A percentile compares a stretch with the other conserved stretches of the same genome.
Conservation (phyloP, 2,797 vertebrate genomes). For the Tiaroga cobitis region DNA sequence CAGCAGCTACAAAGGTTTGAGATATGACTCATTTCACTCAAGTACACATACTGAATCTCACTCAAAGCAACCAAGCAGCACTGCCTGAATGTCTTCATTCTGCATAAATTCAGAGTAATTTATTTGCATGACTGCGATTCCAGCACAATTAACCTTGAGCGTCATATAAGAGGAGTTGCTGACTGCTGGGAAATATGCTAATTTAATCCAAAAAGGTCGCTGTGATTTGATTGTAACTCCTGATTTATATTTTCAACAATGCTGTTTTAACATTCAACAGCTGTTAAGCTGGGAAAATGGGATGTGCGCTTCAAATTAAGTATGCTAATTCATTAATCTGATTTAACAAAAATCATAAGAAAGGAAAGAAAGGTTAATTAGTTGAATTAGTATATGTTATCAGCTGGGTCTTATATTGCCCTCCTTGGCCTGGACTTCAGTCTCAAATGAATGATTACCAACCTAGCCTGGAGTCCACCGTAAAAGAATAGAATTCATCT, state of each 20-base stretch:
- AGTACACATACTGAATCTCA: neutral
- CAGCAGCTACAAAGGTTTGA: conserved; percentile 72
- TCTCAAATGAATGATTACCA: conserved; percentile 21
- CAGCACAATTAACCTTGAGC: conserved; percentile 71
- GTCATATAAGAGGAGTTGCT: conserved; percentile 69
- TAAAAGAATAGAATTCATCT: conserved; percentile 6
- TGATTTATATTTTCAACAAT: conserved; percentile 71
- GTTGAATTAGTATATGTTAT: conserved; percentile 62
- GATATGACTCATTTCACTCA: conserved; percentile 52
- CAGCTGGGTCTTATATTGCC: conserved; percentile 48
- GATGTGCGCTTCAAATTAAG: conserved; percentile 67
- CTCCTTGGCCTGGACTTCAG: neutral
- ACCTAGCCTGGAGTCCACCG: neutral
- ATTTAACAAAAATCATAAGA: conserved; percentile 66
- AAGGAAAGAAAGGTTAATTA: conserved; percentile 58
- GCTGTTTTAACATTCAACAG: conserved; percentile 70
- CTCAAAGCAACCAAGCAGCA: conserved; percentile 47
- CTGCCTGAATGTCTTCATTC: conserved; percentile 61
- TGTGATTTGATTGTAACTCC: conserved; percentile 70
- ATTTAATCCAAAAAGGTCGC: conserved; percentile 65
- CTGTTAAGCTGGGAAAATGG: conserved; percentile 69
- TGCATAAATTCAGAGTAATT: conserved; percentile 62
- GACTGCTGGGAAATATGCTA: conserved; percentile 71
- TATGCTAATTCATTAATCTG: conserved; percentile 74
- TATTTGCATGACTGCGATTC: conserved; percentile 65